Evolutionary conservation across 2,888 invertebrate species (phyloP), one percentile per base, ranked within the genome.

Genomic region (Andrena minutula): DNA sequence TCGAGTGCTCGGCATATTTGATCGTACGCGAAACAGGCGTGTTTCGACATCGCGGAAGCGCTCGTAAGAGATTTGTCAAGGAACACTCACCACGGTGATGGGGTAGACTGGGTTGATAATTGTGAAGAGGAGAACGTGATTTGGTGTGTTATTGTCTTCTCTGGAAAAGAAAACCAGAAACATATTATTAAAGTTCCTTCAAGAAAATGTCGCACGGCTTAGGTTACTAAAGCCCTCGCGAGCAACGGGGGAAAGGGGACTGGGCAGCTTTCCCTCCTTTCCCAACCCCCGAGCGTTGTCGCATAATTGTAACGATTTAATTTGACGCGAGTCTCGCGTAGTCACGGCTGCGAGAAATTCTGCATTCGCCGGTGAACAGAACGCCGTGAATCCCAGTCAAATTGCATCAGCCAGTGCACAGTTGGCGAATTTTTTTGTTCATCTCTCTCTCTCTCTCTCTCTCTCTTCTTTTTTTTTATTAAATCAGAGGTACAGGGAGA

Each of bases 101-200:
- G 99, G 99, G 95, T 99, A 99, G 94, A 99, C 98, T 84, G 99
- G 99, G 95, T 99, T 99, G 94, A 99, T 97, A 94, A 99, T 97
- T 93, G 99, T 99, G 95, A 99, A 98, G 90, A 99, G 96, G 92
- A 99, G 95, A 91, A 99, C 98, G 95, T 99, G 98, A 95, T 99
- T 99, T 92, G 98, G 98, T 93, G 97, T 96, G 87, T 97, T 97
- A 93, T 97, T 97, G 94, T 97, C 97, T 92, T 96, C 96, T 94
- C 97, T 94, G 93, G 65, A 93, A 93, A 83, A 91, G 79, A 85
- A 86, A 86, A 82, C 82, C 61, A 63, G 76, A 76, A 74, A 53
- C n/a, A 60, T 51, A 51, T 51, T 51, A 51, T 20, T 51, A n/a
- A 20, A 51, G 51, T 8, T 51, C 2, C 20, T 51, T 41, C 16